A percentile compares a stretch with the other conserved stretches of the same genome.
These are phyloP conservation scores for Centropristis striata DNA, from an alignment of 2,113 vertebrate species.

Conservation along the genomic window DNA sequence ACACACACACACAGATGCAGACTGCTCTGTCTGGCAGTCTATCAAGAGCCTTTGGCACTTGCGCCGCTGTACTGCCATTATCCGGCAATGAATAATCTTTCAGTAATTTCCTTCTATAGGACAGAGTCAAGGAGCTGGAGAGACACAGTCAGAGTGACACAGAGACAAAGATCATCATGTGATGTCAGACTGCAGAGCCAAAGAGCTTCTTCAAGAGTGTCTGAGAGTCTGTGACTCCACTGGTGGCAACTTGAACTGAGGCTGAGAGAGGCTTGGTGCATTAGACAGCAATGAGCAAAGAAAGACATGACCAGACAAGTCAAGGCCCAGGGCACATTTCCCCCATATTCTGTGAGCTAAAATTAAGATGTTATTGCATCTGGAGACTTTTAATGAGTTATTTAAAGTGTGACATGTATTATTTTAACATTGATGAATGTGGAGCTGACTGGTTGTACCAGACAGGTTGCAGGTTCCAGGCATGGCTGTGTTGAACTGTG, in stretches of 20 bases:
- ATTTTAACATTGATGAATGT: background rate
- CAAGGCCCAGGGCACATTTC: slow-evolving; percentile 18
- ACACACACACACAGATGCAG: slow-evolving; percentile 37
- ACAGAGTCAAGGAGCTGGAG: slow-evolving; percentile 50
- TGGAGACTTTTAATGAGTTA: background rate
- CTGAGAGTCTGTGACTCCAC: slow-evolving; percentile 46
- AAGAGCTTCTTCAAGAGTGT: slow-evolving; percentile 45
- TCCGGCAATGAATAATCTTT: slow-evolving; percentile 67
- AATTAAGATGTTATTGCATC: background rate
- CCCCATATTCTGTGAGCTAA: slow-evolving; percentile 1
- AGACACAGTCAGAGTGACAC: slow-evolving; percentile 15
- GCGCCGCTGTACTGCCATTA: slow-evolving; percentile 56
- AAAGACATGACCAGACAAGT: slow-evolving; percentile 10
- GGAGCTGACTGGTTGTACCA: no score
- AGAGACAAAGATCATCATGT: slow-evolving; percentile 41
- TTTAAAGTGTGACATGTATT: slow-evolving; percentile 1
- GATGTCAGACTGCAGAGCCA: slow-evolving; percentile 49
- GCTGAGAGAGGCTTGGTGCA: slow-evolving; percentile 14
- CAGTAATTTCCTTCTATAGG: slow-evolving; percentile 48
- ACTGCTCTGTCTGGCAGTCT: slow-evolving; percentile 61
- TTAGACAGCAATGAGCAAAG: slow-evolving; percentile 5
- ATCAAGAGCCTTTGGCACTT: slow-evolving; percentile 65
- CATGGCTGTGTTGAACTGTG: no score
- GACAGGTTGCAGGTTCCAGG: no score
- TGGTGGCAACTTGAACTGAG: slow-evolving; percentile 20